These are phyloP conservation scores for Corythornis vintsioides DNA, from an alignment of 2,113 vertebrate genomes.

Conservation along the genomic window DNA sequence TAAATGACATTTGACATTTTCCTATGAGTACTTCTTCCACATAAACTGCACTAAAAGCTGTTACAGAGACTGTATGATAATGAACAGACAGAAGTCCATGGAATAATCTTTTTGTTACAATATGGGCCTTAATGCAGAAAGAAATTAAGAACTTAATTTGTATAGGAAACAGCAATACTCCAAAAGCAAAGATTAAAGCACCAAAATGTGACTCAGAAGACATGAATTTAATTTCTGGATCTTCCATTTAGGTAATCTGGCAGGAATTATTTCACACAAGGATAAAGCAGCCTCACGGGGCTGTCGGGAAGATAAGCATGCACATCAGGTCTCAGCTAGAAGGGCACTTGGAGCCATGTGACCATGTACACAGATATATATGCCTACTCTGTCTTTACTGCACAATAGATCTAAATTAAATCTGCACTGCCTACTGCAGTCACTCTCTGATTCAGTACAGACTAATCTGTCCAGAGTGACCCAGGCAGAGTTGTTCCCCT, in stretches of 20 bases:
- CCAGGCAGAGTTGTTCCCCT: neutral
- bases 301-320: neutral
- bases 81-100: neutral
- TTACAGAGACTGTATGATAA: neutral
- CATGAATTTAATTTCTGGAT: neutral
- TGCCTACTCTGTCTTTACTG: neutral
- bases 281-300: neutral
- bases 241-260: neutral
- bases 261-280: neutral
- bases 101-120: neutral
- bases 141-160: conserved; percentile 38
- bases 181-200: neutral
- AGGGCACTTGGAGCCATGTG: fast-evolving
- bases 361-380: neutral
- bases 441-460: neutral
- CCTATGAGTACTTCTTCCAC: neutral
- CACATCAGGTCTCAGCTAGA: neutral
- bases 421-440: neutral
- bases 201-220: neutral
- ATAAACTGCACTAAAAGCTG: neutral
- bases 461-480: neutral
- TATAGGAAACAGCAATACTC: neutral
- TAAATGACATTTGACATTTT: conserved; percentile 14
- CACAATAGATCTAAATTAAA: neutral
- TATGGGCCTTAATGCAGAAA: neutral